Conservation (phyloP, 2,797 vertebrate species). For the Neoniphon sammara region DNA sequence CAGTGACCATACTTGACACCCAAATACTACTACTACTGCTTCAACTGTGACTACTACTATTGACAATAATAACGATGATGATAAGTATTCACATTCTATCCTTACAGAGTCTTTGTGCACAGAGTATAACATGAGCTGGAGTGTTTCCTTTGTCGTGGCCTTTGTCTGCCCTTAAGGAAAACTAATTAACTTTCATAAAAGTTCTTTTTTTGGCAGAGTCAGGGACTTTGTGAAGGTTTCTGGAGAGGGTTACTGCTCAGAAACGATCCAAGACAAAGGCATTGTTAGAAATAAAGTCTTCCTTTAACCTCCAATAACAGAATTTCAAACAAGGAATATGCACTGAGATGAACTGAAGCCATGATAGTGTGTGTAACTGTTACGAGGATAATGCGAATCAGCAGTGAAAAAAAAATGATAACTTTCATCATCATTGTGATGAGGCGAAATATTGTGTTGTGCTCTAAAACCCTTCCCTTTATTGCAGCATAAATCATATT, state of each 20-base stretch:
- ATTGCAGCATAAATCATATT: conserved; percentile 49
- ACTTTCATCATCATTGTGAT: conserved; percentile 16
- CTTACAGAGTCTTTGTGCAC: conserved; percentile 27
- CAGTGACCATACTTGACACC: background rate
- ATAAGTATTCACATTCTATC: background rate
- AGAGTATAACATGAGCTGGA: conserved; percentile 62
- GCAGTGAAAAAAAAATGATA: conserved; percentile 38
- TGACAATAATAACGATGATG: no score
- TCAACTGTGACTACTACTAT: no score
- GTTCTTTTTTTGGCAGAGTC: conserved; percentile 44
- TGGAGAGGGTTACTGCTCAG: conserved; percentile 23
- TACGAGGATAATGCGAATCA: conserved; percentile 32
- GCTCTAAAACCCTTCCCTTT: conserved; percentile 30
- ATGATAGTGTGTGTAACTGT: background rate
- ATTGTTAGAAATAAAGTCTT: conserved; percentile 35
- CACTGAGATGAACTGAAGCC: background rate
- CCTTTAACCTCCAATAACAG: conserved; percentile 22
- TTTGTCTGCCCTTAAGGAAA: conserved; percentile 54
- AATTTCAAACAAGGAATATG: conserved; percentile 20
- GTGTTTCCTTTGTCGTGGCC: conserved; percentile 36
- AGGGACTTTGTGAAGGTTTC: conserved; percentile 44
- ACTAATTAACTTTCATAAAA: conserved; percentile 74
- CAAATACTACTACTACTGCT: no score
- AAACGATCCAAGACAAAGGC: conserved; percentile 34
- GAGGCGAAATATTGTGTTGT: conserved; percentile 43